Base-by-base conservation (phyloP, 2,113 vertebrate genomes). In the Etheostoma cragini region DNA sequence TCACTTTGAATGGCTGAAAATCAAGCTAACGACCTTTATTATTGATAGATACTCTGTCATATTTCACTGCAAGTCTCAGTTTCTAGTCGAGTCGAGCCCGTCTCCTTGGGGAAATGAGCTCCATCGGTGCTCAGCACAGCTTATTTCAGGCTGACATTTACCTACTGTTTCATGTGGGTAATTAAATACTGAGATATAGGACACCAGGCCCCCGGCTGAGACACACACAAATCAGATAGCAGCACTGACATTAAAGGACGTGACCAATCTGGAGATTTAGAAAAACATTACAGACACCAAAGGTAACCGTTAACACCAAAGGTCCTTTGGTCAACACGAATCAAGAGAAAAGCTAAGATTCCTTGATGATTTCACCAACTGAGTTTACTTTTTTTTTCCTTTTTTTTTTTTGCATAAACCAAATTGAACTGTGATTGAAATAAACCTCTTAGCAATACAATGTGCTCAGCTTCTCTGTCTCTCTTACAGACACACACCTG, bases 141-240 rank as follows among this genome's bases (percentile, higher is more conserved):
- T 88, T 85, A 83, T 89, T 89, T 83, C 76, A 72, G 77, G 79
- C 80, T 91, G 91, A 90, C 88, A 91, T 91, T 91, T 86, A 84
- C 87, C 81, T 35, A 73, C 83, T 54, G 79, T 84, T 91, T 92
- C 73, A 89, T 86, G 76, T 81, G 85, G 80, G 73, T 92, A 90
- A 93, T 92, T 91, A 93, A 93, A 90, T 38, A 14, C 47, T 56
- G 74, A 72, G 68, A 88, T 87, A 80, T 84, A 80, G 83, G 91
- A 78, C 87, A 85, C 58, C 2, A 2, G 76, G 42, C 53, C 58
- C 60, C 83, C 87, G 49, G 72, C 86, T 83, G 86, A 64, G 46
- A 74, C 38, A 42, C 49, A 53, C 78, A 49, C 67, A 73, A 3
- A 72, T 50, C 22, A 74, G 38, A 22, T 38, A 49, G 22, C 56